A percentile compares a stretch with the other conserved stretches of the same genome.
Evolutionary conservation across 2,888 invertebrate genomes (phyloP).

Genomic region (Eristalinus aeneus): DNA sequence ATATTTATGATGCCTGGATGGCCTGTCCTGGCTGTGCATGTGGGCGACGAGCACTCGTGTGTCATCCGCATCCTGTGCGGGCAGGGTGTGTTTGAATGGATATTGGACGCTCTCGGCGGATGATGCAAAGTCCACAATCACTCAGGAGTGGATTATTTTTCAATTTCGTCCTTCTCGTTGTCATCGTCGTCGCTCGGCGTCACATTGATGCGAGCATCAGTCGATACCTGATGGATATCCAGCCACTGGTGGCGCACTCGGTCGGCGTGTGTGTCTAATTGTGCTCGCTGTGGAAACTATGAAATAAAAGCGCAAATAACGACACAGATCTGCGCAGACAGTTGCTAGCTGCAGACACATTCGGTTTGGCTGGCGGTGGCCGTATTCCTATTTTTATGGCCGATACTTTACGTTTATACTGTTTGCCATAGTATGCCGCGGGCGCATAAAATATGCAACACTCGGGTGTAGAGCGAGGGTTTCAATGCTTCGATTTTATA

Average conservation of each 20-base stretch:
- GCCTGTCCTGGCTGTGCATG: conserved; percentile 47
- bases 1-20: conserved; percentile 72
- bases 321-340: conserved; percentile 5
- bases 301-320: conserved; percentile 30
- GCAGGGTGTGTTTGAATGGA: background rate
- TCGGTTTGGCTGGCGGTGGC: background rate
- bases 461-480: conserved; percentile 50
- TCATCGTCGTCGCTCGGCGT: conserved; percentile 5
- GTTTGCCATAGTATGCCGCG: conserved; percentile 40
- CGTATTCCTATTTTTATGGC: conserved; percentile 56
- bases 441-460: conserved; percentile 64
- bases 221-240: background rate
- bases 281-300: conserved; percentile 55
- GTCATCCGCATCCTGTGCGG: conserved; percentile 37
- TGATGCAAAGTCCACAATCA: conserved; percentile 48
- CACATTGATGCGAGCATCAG: conserved; percentile 35
- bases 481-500: conserved; percentile 49
- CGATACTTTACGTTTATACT: conserved; percentile 59
- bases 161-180: conserved; percentile 32
- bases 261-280: conserved; percentile 39
- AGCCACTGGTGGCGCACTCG: background rate
- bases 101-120: conserved; percentile 26
- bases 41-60: conserved; percentile 28
- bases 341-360: background rate
- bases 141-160: conserved; percentile 64